A percentile compares a stretch with the other conserved stretches of the same genome.
These are phyloP conservation scores for Tricholauxania praeusta DNA, from an alignment of 2,888 invertebrate species.

Conservation along the genomic window DNA sequence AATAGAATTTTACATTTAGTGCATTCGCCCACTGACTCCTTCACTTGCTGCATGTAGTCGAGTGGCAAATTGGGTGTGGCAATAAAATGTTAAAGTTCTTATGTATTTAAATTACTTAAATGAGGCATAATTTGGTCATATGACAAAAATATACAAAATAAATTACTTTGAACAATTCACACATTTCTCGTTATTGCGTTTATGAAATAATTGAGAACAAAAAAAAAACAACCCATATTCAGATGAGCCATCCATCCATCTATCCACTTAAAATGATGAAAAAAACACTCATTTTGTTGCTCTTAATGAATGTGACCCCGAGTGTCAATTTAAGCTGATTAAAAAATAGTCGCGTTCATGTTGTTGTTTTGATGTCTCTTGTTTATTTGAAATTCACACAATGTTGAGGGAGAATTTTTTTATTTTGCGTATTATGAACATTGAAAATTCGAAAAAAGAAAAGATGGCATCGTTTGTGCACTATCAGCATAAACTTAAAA, in stretches of 20 bases:
- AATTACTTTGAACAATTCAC: no score
- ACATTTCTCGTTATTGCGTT: background rate
- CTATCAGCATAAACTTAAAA: no score
- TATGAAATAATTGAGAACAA: background rate
- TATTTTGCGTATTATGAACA: background rate
- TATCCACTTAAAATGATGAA: constrained; percentile 10
- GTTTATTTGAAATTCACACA: background rate
- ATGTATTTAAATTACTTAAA: background rate
- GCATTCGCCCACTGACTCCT: background rate
- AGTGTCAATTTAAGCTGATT: constrained; percentile 66
- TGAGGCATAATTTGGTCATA: no score
- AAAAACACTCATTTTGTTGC: constrained; percentile 38
- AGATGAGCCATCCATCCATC: background rate
- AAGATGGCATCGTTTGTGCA: no score
- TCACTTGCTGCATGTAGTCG: background rate
- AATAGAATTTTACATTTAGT: background rate
- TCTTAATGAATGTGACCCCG: constrained; percentile 65
- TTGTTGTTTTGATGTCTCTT: background rate
- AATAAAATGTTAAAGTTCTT: background rate
- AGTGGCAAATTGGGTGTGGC: background rate
- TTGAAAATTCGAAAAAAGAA: no score
- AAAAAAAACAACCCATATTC: no score
- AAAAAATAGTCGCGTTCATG: constrained; percentile 45
- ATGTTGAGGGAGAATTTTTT: background rate
- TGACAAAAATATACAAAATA: background rate